A percentile compares a stretch with the other conserved stretches of the same genome.
These are phyloP conservation scores for Phyllostomus hastatus DNA, from an alignment of 2,113 vertebrate genomes.

Conservation along the genomic window DNA sequence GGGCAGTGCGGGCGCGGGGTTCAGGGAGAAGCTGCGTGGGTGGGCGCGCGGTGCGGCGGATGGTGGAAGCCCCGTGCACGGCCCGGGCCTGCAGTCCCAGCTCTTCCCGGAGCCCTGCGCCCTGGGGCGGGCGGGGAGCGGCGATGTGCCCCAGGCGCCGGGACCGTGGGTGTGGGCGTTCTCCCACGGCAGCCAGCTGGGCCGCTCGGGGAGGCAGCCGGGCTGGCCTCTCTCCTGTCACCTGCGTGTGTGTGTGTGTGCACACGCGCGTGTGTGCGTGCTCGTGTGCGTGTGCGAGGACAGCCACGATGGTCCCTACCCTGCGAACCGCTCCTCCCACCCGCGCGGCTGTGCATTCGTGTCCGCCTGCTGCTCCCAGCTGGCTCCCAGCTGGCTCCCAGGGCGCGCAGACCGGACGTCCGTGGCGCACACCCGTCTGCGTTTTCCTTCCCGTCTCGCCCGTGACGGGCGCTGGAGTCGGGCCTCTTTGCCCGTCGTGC, in stretches of 20 bases:
- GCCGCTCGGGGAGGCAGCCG: accelerated
- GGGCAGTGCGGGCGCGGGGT: accelerated
- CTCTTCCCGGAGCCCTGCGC: no score
- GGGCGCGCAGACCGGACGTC: not conserved
- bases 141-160: accelerated
- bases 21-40: not conserved
- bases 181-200: no score
- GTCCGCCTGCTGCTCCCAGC: accelerated
- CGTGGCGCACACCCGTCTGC: no score
- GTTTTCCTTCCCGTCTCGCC: not conserved
- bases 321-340: no score
- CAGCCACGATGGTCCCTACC: accelerated
- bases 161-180: no score
- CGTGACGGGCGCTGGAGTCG: accelerated
- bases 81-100: not conserved
- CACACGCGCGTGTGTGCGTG: no score
- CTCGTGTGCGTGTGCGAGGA: no score
- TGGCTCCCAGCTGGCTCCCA: accelerated
- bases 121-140: accelerated
- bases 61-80: accelerated
- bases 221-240: no score
- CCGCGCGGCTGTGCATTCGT: accelerated
- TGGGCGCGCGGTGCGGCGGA: not conserved
- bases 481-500: not conserved
- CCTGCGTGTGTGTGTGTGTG: accelerated